Evolutionary conservation across 2,113 vertebrate species (phyloP).

Genomic region (Spermophilus dauricus): DNA sequence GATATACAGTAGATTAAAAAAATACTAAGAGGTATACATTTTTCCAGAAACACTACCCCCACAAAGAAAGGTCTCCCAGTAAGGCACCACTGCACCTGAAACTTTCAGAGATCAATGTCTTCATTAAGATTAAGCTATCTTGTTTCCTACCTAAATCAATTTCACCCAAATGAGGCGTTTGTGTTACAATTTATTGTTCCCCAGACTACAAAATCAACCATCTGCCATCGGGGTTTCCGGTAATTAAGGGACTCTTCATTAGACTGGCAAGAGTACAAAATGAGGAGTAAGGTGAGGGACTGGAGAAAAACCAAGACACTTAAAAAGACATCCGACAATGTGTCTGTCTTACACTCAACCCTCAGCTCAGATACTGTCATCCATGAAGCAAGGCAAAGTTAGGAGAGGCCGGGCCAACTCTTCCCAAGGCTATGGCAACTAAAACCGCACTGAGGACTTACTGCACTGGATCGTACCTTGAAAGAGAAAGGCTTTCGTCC

Average conservation of each 20-base stretch:
- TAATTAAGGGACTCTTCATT: conserved; percentile 88
- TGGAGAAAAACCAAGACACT: background rate
- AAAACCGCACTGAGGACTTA: background rate
- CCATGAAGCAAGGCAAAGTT: conserved; percentile 59
- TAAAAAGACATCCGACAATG: background rate
- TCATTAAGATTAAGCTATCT: conserved; percentile 76
- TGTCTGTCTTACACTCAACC: background rate
- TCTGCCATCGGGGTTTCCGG: conserved; percentile 87
- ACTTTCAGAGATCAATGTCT: conserved; percentile 83
- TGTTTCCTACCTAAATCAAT: conserved; percentile 81
- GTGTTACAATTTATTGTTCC: conserved; percentile 89
- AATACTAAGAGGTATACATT: background rate
- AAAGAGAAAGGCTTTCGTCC: conserved; percentile 97
- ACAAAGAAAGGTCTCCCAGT: conserved; percentile 47
- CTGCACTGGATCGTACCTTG: conserved; percentile 90
- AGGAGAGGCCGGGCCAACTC: background rate
- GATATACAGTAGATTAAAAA: background rate
- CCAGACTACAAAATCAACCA: conserved; percentile 88
- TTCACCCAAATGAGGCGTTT: conserved; percentile 82
- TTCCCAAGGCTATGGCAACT: background rate
- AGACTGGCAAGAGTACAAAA: conserved; percentile 61
- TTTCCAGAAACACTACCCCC: conserved; percentile 11
- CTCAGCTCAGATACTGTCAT: background rate
- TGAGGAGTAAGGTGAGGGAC: background rate
- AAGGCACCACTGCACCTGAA: conserved; percentile 67